These are phyloP conservation scores for Drosophila tripunctata DNA, from an alignment of 2,888 invertebrate genomes.

Conservation along the genomic window DNA sequence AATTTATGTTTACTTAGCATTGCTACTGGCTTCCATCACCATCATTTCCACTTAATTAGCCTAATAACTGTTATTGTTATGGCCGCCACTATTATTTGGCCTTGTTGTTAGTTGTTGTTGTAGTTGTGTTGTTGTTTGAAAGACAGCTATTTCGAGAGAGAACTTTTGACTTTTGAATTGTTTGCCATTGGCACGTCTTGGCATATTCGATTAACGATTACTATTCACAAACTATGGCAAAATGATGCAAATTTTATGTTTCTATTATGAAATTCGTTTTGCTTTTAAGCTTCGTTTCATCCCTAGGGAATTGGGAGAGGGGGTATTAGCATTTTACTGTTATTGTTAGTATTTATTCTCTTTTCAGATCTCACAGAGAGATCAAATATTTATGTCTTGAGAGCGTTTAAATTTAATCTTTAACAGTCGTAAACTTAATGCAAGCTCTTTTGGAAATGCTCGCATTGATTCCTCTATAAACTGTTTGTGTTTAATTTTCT, in stretches of 20 bases:
- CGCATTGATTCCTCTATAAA: too few species aligned
- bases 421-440: background rate
- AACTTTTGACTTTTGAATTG: constrained; percentile 41
- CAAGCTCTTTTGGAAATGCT: background rate
- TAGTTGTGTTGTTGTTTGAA: background rate
- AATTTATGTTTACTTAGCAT: constrained; percentile 58
- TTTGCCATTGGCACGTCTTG: constrained; percentile 44
- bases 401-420: background rate
- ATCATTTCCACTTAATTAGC: constrained; percentile 44
- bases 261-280: constrained; percentile 12
- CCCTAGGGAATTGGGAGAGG: constrained; percentile 24
- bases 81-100: background rate
- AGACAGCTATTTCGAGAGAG: constrained; percentile 10
- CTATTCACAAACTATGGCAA: constrained; percentile 19
- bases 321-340: constrained; percentile 5
- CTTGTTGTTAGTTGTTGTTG: background rate
- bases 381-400: background rate
- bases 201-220: constrained; percentile 39
- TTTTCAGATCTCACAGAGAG: background rate
- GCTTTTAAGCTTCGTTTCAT: constrained; percentile 5
- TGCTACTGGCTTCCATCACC: constrained; percentile 12
- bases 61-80: constrained; percentile 23
- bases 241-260: constrained; percentile 44
- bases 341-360: constrained; percentile 4
- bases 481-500: too few species aligned